Base-by-base conservation (phyloP, 2,797 vertebrate genomes). In the Xiphorhynchus erythropygius region DNA sequence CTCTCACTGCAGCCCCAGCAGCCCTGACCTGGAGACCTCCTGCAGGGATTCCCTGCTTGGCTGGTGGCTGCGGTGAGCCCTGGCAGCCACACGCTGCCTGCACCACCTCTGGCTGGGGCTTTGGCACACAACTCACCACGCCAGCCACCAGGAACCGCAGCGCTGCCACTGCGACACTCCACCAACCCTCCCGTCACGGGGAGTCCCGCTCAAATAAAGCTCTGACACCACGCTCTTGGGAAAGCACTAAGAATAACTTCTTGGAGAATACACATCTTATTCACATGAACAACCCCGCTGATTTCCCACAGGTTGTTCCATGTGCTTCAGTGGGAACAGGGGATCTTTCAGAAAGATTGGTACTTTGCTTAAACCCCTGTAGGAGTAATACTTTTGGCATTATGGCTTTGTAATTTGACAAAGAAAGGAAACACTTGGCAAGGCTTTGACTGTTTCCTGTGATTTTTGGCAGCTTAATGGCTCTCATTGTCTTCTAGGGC, bases 391-490 rank as follows among this genome's bases (percentile, higher is more conserved):
- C 68, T 79, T 81, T 25, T 52, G 84, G 74, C 74, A 21, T 94
- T 33, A 22, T 0, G 10, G 47, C 56, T 92, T 39, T 93, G 79
- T 56, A 88, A 86, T 94, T 76, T 81, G 85, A 94, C 80, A 86
- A 88, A 94, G 80, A 47, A 93, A 84, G 64, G 65, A 75, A 95
- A 90, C 59, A 42, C 55, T 88, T 88, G 74, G 83, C 67, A 84
- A 86, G 67, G 56, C 74, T 94, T 75, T 52, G 89, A 87, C 82
- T 35, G 65, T n/a, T 92, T 81, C 87, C 91, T 59, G 82, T 37
- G 76, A 95, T 90, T 78, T 32, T 75, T 88, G 42, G 44, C 63
- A 32, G 18, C 50, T 89, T 90, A 95, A 84, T 25, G 41, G 59
- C 37, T 82, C 35, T 69, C 37, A 46, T 30, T 81, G 91, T 84